Evolutionary conservation across 2,888 invertebrate genomes (phyloP), one percentile per base, ranked within the genome.

Genomic region (Electrophaes corylata): DNA sequence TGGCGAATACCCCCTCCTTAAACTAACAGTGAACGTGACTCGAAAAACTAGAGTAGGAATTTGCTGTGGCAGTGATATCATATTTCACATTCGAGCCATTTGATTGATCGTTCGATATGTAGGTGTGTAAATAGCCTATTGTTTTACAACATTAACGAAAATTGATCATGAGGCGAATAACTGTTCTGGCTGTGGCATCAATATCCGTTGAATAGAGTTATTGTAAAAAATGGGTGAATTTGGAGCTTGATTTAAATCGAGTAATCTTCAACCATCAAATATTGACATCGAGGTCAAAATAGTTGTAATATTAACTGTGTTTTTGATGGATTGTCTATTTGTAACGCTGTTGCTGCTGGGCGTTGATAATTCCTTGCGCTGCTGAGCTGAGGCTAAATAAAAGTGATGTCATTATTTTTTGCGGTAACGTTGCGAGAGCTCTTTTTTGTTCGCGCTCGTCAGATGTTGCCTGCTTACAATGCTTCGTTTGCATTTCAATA

Each of bases 401-500:
- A 71, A 74, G 76, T 88, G 89, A 86, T 85, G 84, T 88, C 85
- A 88, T 84, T 71, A 73, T 81, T 89, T 88, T 87, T 86, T 85
- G 84, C 77, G 69, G 69, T 73, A 78, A 81, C 74, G 78, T 78
- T 84, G 82, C 69, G 78, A 84, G 79, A 82, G 81, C 81, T 77
- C 79, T 87, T 87, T 54, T 88, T 89, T 88, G 83, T 84, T 80
- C 73, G 73, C 67, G 76, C 67, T 80, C 78, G 75, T 77, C 82
- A 83, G 79, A 83, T 84, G 78, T 77, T 81, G 71, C 65, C 65
- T 71, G 52, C 55, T 57, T 50, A 76, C 78, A 83, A 81, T 75
- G 73, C 71, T 77, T 79, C 74, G 75, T 84, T 83, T 80, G 76
- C 74, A 81, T 83, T 83, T 76, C 76, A 81, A 73, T 70, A 65